Evolutionary conservation across 2,888 invertebrate genomes (phyloP).

Genomic region (Tenthredo livida): DNA sequence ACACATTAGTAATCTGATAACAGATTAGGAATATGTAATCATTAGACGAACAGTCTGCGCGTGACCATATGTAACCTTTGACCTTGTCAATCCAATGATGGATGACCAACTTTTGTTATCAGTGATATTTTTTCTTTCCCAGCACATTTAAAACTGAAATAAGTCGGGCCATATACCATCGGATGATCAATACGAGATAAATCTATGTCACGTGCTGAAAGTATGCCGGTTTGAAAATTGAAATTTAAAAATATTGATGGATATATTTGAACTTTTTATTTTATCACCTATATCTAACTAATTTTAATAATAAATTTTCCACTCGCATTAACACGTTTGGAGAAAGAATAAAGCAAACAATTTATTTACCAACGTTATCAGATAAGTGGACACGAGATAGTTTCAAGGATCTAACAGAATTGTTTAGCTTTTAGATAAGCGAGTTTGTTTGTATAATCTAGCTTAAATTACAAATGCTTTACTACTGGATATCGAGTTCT

Average conservation of each 20-base stretch:
- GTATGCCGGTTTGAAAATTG: background rate
- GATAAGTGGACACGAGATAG: background rate
- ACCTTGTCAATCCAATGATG: slow-evolving; percentile 10
- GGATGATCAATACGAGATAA: background rate
- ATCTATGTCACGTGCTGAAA: background rate
- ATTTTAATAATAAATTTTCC: background rate
- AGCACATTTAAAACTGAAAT: background rate
- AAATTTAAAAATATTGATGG: background rate
- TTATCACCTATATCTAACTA: background rate
- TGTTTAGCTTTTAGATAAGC: background rate
- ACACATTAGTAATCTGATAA: background rate
- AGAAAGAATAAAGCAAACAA: background rate
- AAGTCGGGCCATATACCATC: background rate
- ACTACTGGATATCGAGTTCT: background rate
- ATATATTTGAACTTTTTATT: background rate
- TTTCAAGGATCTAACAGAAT: slow-evolving; percentile 6
- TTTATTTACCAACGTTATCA: slow-evolving; percentile 17
- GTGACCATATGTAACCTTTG: background rate
- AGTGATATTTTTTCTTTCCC: background rate
- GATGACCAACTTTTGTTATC: slow-evolving; percentile 3
- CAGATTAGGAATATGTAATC: background rate
- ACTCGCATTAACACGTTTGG: background rate
- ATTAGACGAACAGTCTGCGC: no score
- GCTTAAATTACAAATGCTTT: background rate
- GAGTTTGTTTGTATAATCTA: background rate